Evolutionary conservation across 2,113 vertebrate species (phyloP).

Genomic region (Urocynchramus pylzowi): DNA sequence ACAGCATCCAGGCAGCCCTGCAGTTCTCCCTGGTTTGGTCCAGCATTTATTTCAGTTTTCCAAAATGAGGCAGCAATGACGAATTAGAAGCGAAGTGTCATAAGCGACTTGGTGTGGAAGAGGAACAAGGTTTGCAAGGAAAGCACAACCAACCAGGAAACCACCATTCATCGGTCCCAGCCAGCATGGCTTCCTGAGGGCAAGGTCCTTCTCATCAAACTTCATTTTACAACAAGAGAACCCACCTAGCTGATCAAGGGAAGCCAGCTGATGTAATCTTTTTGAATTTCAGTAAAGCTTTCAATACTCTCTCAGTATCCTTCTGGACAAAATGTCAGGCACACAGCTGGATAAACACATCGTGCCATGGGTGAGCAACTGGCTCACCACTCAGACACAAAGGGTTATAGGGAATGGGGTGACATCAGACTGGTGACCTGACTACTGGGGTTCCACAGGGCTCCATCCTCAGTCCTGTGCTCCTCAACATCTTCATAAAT

Average conservation of each 20-base stretch:
- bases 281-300: neutral
- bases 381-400: neutral
- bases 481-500: neutral
- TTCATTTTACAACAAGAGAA: neutral
- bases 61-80: neutral
- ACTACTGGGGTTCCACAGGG: neutral
- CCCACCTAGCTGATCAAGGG: neutral
- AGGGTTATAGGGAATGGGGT: neutral
- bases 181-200: neutral
- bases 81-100: neutral
- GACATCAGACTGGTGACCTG: neutral
- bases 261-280: neutral
- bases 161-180: neutral
- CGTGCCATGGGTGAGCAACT: neutral
- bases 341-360: neutral
- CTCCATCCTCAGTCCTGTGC: neutral
- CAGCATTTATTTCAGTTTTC: neutral
- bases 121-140: neutral
- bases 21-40: neutral
- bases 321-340: neutral
- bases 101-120: neutral
- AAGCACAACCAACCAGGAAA: fast-evolving
- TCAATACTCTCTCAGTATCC: neutral
- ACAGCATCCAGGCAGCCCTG: neutral
- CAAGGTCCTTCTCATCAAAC: neutral